A percentile compares a stretch with the other conserved stretches of the same genome.
phyloP scores from a whole-genome alignment of 2,888 invertebrate genomes.

The Mallateleia sp. region DNA sequence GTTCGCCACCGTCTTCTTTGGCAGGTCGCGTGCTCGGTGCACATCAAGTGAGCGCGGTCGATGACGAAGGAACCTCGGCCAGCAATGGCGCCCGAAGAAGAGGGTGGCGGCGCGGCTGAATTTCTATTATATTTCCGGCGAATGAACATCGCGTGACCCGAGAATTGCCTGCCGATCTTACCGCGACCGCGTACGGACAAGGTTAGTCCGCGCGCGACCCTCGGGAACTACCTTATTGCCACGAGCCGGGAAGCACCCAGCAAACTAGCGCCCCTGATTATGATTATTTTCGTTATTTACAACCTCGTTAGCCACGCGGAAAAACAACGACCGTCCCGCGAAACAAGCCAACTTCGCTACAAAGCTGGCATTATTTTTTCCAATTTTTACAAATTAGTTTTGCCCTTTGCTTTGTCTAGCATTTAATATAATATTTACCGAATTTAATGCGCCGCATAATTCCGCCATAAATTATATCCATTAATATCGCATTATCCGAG shows the following conservation, averaged over 20 bases:
- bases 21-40: conserved; percentile 79
- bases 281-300: conserved; percentile 78
- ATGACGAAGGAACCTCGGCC: conserved; percentile 73
- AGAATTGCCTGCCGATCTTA: conserved; percentile 76
- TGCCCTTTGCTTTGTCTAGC: conserved; percentile 12
- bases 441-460: conserved; percentile 57
- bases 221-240: conserved; percentile 72
- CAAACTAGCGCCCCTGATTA: conserved; percentile 72
- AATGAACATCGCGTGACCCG: conserved; percentile 86
- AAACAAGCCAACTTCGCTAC: background rate
- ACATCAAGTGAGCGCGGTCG: conserved; percentile 75
- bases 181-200: conserved; percentile 73
- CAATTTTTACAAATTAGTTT: conserved; percentile 64
- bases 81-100: conserved; percentile 64
- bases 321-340: conserved; percentile 6
- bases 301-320: conserved; percentile 62
- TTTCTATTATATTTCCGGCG: conserved; percentile 87
- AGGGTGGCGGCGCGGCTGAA: conserved; percentile 77
- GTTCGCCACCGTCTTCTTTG: conserved; percentile 64
- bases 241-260: conserved; percentile 59
- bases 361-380: conserved; percentile 41
- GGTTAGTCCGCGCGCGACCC: conserved; percentile 76
- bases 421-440: conserved; percentile 34
- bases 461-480: conserved; percentile 35
- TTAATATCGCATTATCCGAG: conserved; percentile 21